Conservation (phyloP, 2,888 invertebrate species). For the Cryptocephalus moraei region DNA sequence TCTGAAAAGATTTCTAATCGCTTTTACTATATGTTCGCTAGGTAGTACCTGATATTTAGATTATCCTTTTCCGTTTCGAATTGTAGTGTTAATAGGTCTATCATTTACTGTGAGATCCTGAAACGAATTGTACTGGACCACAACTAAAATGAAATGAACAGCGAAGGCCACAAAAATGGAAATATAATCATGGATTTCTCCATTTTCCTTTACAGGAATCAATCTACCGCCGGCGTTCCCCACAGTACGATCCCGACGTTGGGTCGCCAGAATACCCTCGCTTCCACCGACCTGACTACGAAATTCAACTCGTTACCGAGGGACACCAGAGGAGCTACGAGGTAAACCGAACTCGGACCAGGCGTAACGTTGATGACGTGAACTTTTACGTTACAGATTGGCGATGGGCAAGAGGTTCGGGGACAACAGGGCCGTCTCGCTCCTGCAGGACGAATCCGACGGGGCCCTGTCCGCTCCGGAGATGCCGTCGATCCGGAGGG, state of each 20-base stretch:
- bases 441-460: slow-evolving; percentile 65
- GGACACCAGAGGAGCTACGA: slow-evolving; percentile 52
- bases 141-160: too few relatives aligned
- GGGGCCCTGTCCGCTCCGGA: slow-evolving; percentile 75
- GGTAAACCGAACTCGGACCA: slow-evolving; percentile 32
- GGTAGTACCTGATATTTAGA: too few relatives aligned
- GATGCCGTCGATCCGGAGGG: slow-evolving; percentile 60
- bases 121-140: too few relatives aligned
- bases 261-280: slow-evolving; percentile 36
- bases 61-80: too few relatives aligned
- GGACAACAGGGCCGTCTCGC: slow-evolving; percentile 44
- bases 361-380: not conserved
- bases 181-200: too few relatives aligned
- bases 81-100: too few relatives aligned
- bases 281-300: slow-evolving; percentile 50
- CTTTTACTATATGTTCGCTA: too few relatives aligned
- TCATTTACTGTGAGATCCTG: too few relatives aligned
- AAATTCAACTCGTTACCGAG: slow-evolving; percentile 67
- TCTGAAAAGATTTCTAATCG: too few relatives aligned
- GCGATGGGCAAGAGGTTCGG: slow-evolving; percentile 41
- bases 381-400: slow-evolving; percentile 26
- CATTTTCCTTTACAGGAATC: slow-evolving; percentile 27
- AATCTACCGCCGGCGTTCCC: slow-evolving; percentile 31
- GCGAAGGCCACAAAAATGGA: too few relatives aligned
- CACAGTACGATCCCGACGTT: slow-evolving; percentile 39